phyloP scores from a whole-genome alignment of 2,113 vertebrate genomes.

The Climacteris rufus region DNA sequence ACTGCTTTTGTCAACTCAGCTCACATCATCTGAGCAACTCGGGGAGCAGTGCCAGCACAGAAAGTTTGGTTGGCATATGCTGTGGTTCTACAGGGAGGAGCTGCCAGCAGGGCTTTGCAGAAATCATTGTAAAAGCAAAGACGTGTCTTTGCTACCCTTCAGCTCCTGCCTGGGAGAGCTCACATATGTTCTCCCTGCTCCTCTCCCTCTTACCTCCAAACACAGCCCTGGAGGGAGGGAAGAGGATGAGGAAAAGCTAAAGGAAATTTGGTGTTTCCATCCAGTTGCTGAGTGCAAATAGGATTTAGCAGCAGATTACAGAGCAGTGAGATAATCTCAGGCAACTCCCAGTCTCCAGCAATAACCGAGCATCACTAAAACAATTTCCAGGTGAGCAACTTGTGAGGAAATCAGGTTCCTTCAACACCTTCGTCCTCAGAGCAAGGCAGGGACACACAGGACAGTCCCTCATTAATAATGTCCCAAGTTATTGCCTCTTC shows the following conservation, averaged over 20 bases:
- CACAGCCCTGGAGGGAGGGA: not conserved
- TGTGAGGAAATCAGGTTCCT: not conserved
- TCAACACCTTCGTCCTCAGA: not conserved
- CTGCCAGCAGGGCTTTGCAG: slow-evolving; percentile 1
- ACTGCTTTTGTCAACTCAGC: slow-evolving; percentile 43
- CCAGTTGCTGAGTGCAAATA: not conserved
- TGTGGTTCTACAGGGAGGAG: slow-evolving; percentile 8
- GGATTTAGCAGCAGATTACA: not conserved
- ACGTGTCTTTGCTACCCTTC: not conserved
- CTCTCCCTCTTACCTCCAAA: not conserved
- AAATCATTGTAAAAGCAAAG: not conserved
- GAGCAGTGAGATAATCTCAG: not conserved
- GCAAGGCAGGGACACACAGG: not conserved
- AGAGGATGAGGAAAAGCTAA: not conserved
- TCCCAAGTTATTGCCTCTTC: not conserved
- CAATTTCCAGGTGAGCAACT: not conserved
- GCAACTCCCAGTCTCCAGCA: not conserved
- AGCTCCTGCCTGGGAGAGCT: not conserved
- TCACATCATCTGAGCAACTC: not conserved
- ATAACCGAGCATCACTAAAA: not conserved
- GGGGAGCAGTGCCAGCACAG: not conserved
- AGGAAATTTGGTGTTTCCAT: not conserved
- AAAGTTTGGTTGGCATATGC: slow-evolving; percentile 34
- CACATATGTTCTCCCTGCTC: not conserved
- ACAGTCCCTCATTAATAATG: rapidly evolving